phyloP scores from a whole-genome alignment of 2,797 vertebrate species.

The Saxicola maurus region DNA sequence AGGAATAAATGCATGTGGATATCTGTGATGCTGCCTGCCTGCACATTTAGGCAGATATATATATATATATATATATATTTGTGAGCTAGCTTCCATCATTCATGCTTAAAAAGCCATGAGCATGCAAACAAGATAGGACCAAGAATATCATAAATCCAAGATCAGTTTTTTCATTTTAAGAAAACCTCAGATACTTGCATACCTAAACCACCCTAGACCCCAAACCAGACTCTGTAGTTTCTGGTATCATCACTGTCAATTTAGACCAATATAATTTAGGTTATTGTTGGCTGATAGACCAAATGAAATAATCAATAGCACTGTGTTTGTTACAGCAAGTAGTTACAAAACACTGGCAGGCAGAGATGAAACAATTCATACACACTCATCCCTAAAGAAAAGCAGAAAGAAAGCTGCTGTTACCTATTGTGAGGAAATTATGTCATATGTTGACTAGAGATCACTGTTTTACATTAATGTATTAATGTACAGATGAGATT shows the following conservation, averaged over 20 bases:
- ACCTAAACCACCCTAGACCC: background rate
- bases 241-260: background rate
- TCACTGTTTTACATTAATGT: background rate
- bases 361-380: background rate
- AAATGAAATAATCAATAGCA: background rate
- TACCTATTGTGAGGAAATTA: background rate
- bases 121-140: background rate
- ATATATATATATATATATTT: background rate
- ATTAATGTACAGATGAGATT: background rate
- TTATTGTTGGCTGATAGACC: background rate
- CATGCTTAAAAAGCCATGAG: background rate
- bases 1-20: background rate
- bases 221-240: background rate
- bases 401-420: background rate
- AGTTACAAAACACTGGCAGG: background rate
- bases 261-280: background rate
- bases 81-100: background rate
- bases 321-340: background rate
- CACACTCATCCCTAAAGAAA: background rate
- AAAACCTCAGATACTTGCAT: background rate
- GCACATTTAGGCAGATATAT: background rate
- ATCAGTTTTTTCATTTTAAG: background rate
- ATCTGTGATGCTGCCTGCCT: background rate
- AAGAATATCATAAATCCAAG: background rate
- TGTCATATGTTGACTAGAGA: background rate